These are phyloP conservation scores for Pedionomus torquatus DNA, from an alignment of 2,113 vertebrate genomes.

Conservation along the genomic window DNA sequence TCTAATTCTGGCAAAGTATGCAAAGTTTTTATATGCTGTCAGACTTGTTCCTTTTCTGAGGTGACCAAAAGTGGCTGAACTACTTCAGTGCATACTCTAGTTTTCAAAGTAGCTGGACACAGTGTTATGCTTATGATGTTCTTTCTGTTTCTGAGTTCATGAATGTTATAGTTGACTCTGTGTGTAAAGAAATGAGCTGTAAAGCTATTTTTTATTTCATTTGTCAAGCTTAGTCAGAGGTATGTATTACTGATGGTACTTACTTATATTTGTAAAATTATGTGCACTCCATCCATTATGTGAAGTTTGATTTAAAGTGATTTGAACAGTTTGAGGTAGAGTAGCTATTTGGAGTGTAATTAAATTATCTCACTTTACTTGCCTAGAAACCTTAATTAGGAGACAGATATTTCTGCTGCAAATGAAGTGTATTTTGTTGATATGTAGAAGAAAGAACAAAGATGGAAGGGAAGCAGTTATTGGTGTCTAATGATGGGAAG, in stretches of 20 bases:
- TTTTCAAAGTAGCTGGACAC: background rate
- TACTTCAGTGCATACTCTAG: background rate
- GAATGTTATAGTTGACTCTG: background rate
- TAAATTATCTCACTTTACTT: constrained; percentile 42
- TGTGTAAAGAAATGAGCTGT: background rate
- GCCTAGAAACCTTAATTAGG: constrained; percentile 12
- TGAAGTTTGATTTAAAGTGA: constrained; percentile 19
- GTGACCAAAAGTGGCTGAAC: background rate
- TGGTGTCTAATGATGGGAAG: background rate
- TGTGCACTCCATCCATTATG: background rate
- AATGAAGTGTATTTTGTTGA: constrained; percentile 19
- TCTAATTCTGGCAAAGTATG: background rate
- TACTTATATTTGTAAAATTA: constrained; percentile 1
- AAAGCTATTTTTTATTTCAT: background rate
- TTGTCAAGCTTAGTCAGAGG: background rate
- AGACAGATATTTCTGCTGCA: constrained; percentile 25
- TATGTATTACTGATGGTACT: background rate
- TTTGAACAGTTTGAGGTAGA: constrained; percentile 25
- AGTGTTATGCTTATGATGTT: background rate
- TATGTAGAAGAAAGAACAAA: background rate
- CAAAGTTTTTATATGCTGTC: background rate
- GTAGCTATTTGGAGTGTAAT: constrained; percentile 26
- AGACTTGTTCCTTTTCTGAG: background rate
- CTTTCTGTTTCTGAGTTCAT: background rate
- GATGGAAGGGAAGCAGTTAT: background rate